Base-by-base conservation (phyloP, 2,113 vertebrate genomes). In the Odontophorus gujanensis region DNA sequence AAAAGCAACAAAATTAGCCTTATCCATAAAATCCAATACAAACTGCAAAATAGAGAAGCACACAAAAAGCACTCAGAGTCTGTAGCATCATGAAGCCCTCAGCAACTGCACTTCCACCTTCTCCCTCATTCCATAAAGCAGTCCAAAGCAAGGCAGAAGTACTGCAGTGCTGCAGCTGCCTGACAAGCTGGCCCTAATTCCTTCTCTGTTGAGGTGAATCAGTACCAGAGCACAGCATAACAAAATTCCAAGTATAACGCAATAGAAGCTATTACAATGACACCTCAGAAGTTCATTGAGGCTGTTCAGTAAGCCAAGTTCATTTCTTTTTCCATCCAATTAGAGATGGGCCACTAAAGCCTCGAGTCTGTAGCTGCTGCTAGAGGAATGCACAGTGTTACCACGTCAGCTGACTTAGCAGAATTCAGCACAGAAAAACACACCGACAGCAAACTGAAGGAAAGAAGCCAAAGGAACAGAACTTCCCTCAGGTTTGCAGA, bases 1-100 rank as follows among this genome's bases (percentile, higher is more conserved):
- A 58, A 58, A 58, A 59, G 72, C 77, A 94, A 89, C 66, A 93
- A 83, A 93, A 97, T 96, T 95, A 96, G 89, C 91, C 90, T 89
- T 95, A 89, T 94, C 92, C 95, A 85, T 90, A 81, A 95, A 96
- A 92, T 90, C 78, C 55, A 62, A 65, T 88, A 76, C 47, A 85
- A 92, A 75, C 74, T 80, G 67, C 81, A 82, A 92, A 95, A 92
- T 48, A 74, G 72, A 83, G 66, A 68, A 89, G 51, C 38, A 79
- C 1, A 0, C 74, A 79, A 67, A 87, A 95, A 93, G 87, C 47
- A 87, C 63, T 94, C 62, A 38, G 66, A 62, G 40, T 78, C 9
- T 72, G 61, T 74, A 50, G 65, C 34, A 65, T 83, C 85, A 32
- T 8, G 24, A 80, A 92, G 48, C 45, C 28, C 28, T 63, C 38